phyloP scores from a whole-genome alignment of 2,113 vertebrate species.

The Corydoras maculifer region DNA sequence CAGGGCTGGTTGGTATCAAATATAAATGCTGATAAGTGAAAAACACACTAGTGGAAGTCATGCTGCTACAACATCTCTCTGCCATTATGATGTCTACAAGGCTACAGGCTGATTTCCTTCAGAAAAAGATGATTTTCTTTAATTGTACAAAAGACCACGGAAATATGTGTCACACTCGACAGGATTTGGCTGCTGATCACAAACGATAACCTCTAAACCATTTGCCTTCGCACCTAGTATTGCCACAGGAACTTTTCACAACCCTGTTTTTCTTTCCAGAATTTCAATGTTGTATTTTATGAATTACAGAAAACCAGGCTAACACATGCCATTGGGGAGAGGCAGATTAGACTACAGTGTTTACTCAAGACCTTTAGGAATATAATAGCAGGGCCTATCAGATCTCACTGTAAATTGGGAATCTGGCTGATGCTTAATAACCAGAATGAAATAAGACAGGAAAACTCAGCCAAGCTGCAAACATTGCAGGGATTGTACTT shows the following conservation, averaged over 20 bases:
- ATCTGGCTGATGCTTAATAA: constrained; percentile 32
- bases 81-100: too few relatives aligned
- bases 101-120: too few relatives aligned
- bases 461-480: constrained; percentile 15
- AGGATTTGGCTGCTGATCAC: constrained; percentile 50
- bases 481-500: constrained; percentile 3
- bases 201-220: constrained; percentile 38
- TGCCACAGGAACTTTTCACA: too few relatives aligned
- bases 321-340: constrained; percentile 43
- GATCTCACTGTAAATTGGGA: constrained; percentile 24
- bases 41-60: too few relatives aligned
- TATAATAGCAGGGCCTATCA: constrained; percentile 33
- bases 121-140: too few relatives aligned
- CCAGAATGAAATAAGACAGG: constrained; percentile 11
- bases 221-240: too few relatives aligned
- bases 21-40: too few relatives aligned
- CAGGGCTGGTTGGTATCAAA: too few relatives aligned
- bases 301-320: constrained; percentile 50
- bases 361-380: constrained; percentile 45
- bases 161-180: constrained; percentile 37
- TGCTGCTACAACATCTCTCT: too few relatives aligned
- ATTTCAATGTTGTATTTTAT: constrained; percentile 7
- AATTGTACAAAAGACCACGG: constrained; percentile 35
- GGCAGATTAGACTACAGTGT: constrained; percentile 37
- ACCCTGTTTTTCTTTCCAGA: too few relatives aligned